Percentiles rank a stretch among this genome's conserved stretches.
Conservation (phyloP, 2,797 vertebrate species). For the Clarias laeviceps region DNA sequence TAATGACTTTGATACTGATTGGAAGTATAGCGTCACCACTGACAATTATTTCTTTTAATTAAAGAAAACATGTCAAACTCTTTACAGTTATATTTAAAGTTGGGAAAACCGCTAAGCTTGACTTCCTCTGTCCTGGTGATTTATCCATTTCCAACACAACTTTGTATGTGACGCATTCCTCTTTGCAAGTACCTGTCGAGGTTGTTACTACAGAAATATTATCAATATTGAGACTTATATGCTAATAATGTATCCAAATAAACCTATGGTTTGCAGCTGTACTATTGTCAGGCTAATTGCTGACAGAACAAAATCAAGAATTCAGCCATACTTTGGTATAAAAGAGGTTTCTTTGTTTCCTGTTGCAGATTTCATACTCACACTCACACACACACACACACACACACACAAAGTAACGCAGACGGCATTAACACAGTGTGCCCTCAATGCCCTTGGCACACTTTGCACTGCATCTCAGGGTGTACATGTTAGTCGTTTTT, state of each 20-base stretch:
- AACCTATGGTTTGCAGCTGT: too few species aligned
- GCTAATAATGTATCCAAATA: neutral
- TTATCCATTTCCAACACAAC: neutral
- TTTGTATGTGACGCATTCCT: neutral
- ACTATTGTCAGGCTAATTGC: neutral
- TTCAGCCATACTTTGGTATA: neutral
- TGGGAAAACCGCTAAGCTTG: neutral
- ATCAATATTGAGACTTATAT: neutral
- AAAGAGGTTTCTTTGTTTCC: slow-evolving; percentile 11
- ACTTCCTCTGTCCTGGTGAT: neutral
- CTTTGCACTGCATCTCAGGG: slow-evolving; percentile 4
- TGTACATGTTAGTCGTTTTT: neutral
- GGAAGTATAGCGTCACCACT: neutral
- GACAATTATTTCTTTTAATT: neutral
- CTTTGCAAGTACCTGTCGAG: neutral
- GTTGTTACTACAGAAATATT: neutral
- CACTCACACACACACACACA: slow-evolving; percentile 1
- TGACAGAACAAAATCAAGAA: neutral
- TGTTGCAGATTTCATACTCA: neutral
- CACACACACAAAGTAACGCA: neutral
- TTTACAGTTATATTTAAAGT: neutral
- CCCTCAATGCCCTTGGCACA: slow-evolving; percentile 26
- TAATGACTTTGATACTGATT: slow-evolving; percentile 1
- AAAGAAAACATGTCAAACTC: neutral
- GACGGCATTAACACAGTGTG: neutral